Percentiles rank a stretch among this genome's conserved stretches.
Evolutionary conservation across 2,113 vertebrate species (phyloP).

Genomic region (Leptobrachium ailaonicum): DNA sequence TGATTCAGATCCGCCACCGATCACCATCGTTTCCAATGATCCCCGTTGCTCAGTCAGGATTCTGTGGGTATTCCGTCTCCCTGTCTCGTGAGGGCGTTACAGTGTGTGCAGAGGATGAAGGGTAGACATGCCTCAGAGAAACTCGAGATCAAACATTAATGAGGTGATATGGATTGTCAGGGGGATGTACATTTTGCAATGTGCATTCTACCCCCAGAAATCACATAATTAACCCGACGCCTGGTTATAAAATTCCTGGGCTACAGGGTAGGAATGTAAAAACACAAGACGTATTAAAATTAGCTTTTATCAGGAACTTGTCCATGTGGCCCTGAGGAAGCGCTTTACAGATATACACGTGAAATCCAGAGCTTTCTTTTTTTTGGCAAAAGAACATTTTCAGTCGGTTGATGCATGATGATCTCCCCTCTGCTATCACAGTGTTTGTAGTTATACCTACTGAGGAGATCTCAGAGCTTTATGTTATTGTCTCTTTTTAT

Average conservation of each 20-base stretch:
- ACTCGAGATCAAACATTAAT: constrained; percentile 2
- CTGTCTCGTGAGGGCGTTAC: not conserved
- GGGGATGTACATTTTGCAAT: not conserved
- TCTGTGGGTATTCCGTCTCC: not conserved
- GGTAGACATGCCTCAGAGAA: constrained; percentile 6
- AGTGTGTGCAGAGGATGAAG: not conserved
- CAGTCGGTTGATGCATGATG: too few relatives aligned
- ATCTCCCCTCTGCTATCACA: too few relatives aligned
- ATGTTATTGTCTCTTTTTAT: too few relatives aligned
- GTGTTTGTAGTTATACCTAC: too few relatives aligned
- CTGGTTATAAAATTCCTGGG: not conserved
- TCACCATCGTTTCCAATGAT: not conserved
- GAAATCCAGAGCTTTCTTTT: not conserved
- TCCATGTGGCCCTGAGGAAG: too few relatives aligned
- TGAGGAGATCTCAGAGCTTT: too few relatives aligned
- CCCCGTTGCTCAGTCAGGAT: not conserved
- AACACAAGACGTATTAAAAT: too few relatives aligned
- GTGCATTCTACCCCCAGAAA: not conserved
- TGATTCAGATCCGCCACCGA: not conserved
- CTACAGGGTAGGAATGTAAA: too few relatives aligned
- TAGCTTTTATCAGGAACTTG: too few relatives aligned
- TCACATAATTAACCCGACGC: not conserved
- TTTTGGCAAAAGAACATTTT: too few relatives aligned
- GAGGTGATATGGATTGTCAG: not conserved
- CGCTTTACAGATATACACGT: not conserved